A percentile compares a stretch with the other conserved stretches of the same genome.
phyloP scores from a whole-genome alignment of 2,797 vertebrate species.

The Xenentodon cancila region DNA sequence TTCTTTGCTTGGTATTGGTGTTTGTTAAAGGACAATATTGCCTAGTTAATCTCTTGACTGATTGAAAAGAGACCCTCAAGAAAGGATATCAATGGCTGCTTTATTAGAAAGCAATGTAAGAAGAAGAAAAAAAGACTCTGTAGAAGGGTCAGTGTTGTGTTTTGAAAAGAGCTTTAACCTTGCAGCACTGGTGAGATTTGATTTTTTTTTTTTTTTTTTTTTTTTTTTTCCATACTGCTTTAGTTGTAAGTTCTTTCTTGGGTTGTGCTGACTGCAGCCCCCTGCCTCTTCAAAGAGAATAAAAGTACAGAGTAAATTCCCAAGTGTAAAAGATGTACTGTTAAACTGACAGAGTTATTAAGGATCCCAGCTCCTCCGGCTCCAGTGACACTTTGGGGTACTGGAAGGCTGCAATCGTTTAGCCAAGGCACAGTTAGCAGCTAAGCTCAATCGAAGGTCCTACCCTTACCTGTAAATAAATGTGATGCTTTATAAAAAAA shows the following conservation, averaged over 20 bases:
- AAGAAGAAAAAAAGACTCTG: not conserved
- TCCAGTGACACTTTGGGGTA: too few relatives aligned
- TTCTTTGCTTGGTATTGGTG: slow-evolving; percentile 29
- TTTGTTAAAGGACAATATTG: slow-evolving; percentile 19
- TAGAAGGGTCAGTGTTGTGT: not conserved
- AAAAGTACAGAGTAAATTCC: too few relatives aligned
- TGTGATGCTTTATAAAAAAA: too few relatives aligned
- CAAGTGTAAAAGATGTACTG: too few relatives aligned
- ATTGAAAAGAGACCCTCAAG: slow-evolving; percentile 45
- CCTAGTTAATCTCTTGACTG: slow-evolving; percentile 40
- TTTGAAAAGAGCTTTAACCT: slow-evolving; percentile 1
- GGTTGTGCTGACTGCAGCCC: too few relatives aligned
- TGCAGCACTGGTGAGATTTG: not conserved
- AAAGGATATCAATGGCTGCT: slow-evolving; percentile 13
- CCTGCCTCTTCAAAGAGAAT: too few relatives aligned
- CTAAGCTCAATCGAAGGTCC: too few relatives aligned
- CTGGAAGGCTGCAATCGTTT: too few relatives aligned
- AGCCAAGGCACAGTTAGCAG: too few relatives aligned
- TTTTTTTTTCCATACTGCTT: not conserved
- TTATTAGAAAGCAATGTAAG: slow-evolving; percentile 26
- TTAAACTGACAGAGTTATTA: too few relatives aligned
- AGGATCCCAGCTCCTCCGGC: too few relatives aligned
- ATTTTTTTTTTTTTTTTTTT: not conserved
- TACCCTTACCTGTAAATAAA: too few relatives aligned
- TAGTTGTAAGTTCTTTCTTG: not conserved